Percentiles rank a stretch among this genome's conserved stretches.
phyloP scores from a whole-genome alignment of 35 echinoderm and acorn worm species.

The Diadema setosum region DNA sequence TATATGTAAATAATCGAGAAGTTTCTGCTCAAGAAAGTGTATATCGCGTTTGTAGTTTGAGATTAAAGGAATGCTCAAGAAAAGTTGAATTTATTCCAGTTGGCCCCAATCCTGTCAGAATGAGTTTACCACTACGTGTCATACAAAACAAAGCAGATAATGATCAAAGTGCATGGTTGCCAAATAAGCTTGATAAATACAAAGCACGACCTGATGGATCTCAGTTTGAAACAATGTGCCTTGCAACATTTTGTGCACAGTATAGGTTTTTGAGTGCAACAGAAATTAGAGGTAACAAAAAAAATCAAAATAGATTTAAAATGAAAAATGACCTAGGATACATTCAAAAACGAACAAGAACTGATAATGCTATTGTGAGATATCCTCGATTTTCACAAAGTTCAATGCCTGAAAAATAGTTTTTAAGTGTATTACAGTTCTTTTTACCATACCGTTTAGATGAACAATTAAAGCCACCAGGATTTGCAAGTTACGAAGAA shows the following conservation, averaged over 20 bases:
- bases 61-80: conserved; percentile 7
- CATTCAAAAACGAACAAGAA: too few relatives aligned
- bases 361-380: conserved; percentile 30
- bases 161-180: conserved; percentile 19
- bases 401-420: conserved; percentile 24
- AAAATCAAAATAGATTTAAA: background rate
- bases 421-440: conserved; percentile 24
- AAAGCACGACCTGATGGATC: background rate
- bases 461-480: conserved; percentile 35
- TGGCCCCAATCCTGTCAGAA: too few relatives aligned
- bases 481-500: conserved; percentile 7
- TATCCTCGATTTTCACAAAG: conserved; percentile 28
- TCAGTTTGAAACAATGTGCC: conserved; percentile 30
- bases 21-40: conserved; percentile 56
- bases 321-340: conserved; percentile 20
- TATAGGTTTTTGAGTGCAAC: conserved; percentile 11
- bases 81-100: too few relatives aligned
- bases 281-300: background rate
- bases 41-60: conserved; percentile 28
- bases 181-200: conserved; percentile 18
- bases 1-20: conserved; percentile 58
- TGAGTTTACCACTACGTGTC: conserved; percentile 38
- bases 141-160: conserved; percentile 26
- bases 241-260: conserved; percentile 22
- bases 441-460: conserved; percentile 29